These are phyloP conservation scores for Xyrichtys novacula DNA, from an alignment of 2,797 vertebrate genomes.

Conservation along the genomic window DNA sequence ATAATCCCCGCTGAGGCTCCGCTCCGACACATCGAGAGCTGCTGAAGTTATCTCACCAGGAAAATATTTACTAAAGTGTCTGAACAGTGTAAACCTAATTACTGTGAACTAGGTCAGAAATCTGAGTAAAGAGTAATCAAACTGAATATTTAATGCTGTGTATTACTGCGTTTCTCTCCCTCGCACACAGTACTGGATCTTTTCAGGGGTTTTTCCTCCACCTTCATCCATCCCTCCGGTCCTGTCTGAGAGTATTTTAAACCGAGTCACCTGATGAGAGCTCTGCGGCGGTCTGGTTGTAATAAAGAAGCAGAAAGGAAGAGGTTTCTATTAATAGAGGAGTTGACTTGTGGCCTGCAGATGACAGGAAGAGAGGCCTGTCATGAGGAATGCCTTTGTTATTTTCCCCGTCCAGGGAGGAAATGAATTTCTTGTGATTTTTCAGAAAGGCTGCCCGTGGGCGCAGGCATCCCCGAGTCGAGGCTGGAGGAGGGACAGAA, in stretches of 20 bases:
- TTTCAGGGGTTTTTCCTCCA: conserved; percentile 13
- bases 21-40: conserved; percentile 31
- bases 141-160: conserved; percentile 79
- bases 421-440: conserved; percentile 93
- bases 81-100: conserved; percentile 82
- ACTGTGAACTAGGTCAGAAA: conserved; percentile 83
- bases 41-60: conserved; percentile 67
- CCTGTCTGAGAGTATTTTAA: conserved; percentile 64
- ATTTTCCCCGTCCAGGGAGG: conserved; percentile 84
- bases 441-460: conserved; percentile 73
- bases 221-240: conserved; percentile 38
- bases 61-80: conserved; percentile 79
- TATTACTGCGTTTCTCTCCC: conserved; percentile 19
- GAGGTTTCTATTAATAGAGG: conserved; percentile 89
- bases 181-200: conserved; percentile 15
- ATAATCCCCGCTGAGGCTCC: conserved; percentile 66
- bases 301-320: conserved; percentile 76
- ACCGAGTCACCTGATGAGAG: conserved; percentile 93
- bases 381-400: conserved; percentile 90
- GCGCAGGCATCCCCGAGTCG: conserved; percentile 81
- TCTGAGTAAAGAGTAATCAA: conserved; percentile 79
- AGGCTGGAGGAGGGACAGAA: conserved; percentile 75
- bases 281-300: conserved; percentile 87
- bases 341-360: conserved; percentile 91
- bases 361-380: conserved; percentile 91